Evolutionary conservation across 2,888 invertebrate genomes (phyloP).

Genomic region (Chymomyza amoena): DNA sequence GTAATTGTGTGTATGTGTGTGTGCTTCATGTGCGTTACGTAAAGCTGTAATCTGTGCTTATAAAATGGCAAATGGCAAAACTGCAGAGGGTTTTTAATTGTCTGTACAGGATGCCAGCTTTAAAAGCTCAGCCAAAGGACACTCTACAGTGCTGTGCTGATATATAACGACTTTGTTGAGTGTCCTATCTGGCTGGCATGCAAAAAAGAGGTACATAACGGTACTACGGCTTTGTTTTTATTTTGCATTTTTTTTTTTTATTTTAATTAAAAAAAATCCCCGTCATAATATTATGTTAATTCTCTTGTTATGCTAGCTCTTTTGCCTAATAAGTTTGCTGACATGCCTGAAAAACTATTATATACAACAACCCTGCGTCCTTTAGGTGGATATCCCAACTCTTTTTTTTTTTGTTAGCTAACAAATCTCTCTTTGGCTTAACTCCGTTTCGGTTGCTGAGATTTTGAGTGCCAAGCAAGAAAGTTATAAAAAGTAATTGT

Average conservation of each 20-base stretch:
- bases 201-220: constrained; percentile 4
- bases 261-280: constrained; percentile 63
- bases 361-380: background rate
- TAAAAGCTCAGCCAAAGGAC: constrained; percentile 47
- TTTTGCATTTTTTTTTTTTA: constrained; percentile 21
- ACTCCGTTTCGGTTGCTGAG: background rate
- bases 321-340: background rate
- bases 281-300: constrained; percentile 72
- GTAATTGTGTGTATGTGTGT: constrained; percentile 2
- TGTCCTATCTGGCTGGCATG: constrained; percentile 14
- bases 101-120: constrained; percentile 69
- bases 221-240: constrained; percentile 38
- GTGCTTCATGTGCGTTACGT: constrained; percentile 54
- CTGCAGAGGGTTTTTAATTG: constrained; percentile 73
- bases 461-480: constrained; percentile 50
- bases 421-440: background rate
- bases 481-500: constrained; percentile 73
- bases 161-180: constrained; percentile 48
- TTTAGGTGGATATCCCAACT: background rate
- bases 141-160: background rate
- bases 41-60: constrained; percentile 73
- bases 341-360: background rate
- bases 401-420: constrained; percentile 19
- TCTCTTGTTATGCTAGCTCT: background rate
- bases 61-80: constrained; percentile 71